Evolutionary conservation across 2,113 vertebrate species (phyloP).

Genomic region (Alligator sinensis): DNA sequence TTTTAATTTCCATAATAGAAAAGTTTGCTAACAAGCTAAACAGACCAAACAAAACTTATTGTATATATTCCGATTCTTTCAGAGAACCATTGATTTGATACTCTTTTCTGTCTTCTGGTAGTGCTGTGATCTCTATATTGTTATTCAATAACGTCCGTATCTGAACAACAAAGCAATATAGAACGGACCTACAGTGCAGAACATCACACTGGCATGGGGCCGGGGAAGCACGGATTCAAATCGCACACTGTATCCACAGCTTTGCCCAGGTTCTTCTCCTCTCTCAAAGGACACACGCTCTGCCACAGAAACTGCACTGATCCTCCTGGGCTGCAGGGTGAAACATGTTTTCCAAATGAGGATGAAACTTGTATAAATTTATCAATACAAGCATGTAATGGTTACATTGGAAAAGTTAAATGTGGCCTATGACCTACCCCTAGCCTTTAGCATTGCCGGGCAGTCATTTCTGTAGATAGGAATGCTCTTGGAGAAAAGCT

Average conservation of each 20-base stretch:
- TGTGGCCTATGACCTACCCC: too few relatives aligned
- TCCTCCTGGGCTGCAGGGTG: slow-evolving; percentile 88
- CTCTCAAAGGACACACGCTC: slow-evolving; percentile 93
- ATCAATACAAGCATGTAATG: background rate
- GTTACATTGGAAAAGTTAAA: background rate
- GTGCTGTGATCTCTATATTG: background rate
- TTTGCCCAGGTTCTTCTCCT: slow-evolving; percentile 90
- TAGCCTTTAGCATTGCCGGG: background rate
- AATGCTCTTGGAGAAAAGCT: background rate
- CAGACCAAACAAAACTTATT: background rate
- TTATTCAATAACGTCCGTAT: background rate
- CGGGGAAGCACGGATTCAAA: slow-evolving; percentile 95
- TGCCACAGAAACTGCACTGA: slow-evolving; percentile 95
- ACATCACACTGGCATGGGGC: slow-evolving; percentile 93
- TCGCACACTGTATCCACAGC: slow-evolving; percentile 97
- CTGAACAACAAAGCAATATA: background rate
- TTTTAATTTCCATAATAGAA: background rate
- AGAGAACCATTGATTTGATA: background rate
- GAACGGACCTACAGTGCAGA: slow-evolving; percentile 96
- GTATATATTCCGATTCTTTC: background rate
- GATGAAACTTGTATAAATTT: background rate
- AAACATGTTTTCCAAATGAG: background rate
- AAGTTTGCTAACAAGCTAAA: accelerated
- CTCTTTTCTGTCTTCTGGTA: background rate
- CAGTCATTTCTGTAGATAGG: background rate